Percentiles rank a stretch among this genome's conserved stretches.
Evolutionary conservation across 2,113 vertebrate genomes (phyloP).

Genomic region (Ivindomyrus marchei): DNA sequence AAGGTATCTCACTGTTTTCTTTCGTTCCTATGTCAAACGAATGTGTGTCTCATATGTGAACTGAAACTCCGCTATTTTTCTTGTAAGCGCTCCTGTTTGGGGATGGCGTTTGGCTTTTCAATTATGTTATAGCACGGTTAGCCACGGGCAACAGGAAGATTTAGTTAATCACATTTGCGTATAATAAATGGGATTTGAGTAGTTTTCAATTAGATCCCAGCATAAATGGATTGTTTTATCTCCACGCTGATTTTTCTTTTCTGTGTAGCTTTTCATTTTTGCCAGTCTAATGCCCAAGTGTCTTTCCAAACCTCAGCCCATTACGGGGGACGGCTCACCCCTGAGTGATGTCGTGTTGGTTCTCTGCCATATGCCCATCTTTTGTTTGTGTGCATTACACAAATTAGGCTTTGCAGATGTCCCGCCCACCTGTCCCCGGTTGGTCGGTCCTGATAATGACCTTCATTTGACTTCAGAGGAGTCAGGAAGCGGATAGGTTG

Average conservation of each 20-base stretch:
- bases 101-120: constrained; percentile 36
- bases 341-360: constrained; percentile 76
- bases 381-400: constrained; percentile 74
- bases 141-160: constrained; percentile 51
- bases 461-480: constrained; percentile 28
- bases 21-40: not conserved
- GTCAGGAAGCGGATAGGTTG: constrained; percentile 19
- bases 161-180: constrained; percentile 62
- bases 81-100: not conserved
- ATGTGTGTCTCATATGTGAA: not conserved
- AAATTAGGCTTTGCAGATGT: constrained; percentile 72
- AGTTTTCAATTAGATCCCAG: constrained; percentile 64
- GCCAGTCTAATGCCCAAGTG: constrained; percentile 50
- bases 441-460: constrained; percentile 46
- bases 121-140: constrained; percentile 54
- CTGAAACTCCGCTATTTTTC: not conserved
- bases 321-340: constrained; percentile 57
- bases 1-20: not conserved
- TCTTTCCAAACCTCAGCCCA: constrained; percentile 46
- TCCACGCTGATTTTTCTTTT: constrained; percentile 54
- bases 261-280: constrained; percentile 59
- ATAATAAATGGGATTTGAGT: constrained; percentile 58
- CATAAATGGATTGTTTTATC: constrained; percentile 67
- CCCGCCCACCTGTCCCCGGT: constrained; percentile 27
- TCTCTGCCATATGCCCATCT: constrained; percentile 49